These are phyloP conservation scores for Heterotis niloticus DNA, from an alignment of 2,113 vertebrate genomes.

Conservation along the genomic window DNA sequence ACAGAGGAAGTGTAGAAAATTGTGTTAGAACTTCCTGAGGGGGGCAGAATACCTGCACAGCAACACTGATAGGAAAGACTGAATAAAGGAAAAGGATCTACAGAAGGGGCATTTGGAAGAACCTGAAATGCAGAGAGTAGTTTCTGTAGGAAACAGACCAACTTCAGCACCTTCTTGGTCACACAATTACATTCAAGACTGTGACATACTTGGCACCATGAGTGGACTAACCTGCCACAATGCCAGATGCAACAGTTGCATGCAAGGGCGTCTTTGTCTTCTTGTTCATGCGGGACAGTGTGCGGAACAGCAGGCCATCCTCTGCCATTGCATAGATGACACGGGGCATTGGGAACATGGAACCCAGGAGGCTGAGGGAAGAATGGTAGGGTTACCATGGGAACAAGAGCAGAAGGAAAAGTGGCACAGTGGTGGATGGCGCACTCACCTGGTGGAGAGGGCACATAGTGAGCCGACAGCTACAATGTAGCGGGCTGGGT, in stretches of 20 bases:
- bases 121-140: too few relatives aligned
- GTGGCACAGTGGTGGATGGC: too few relatives aligned
- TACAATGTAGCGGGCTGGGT: slow-evolving; percentile 68
- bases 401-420: background rate
- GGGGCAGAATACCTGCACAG: background rate
- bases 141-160: background rate
- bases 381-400: background rate
- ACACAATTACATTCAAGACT: background rate
- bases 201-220: background rate
- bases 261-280: slow-evolving; percentile 77
- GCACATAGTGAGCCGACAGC: slow-evolving; percentile 78
- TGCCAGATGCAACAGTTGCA: slow-evolving; percentile 79
- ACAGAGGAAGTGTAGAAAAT: slow-evolving; percentile 29
- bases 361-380: slow-evolving; percentile 74
- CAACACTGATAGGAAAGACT: background rate
- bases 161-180: background rate
- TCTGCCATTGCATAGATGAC: slow-evolving; percentile 93
- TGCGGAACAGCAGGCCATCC: slow-evolving; percentile 86
- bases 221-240: slow-evolving; percentile 69
- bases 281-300: slow-evolving; percentile 70
- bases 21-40: background rate
- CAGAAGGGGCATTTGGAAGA: too few relatives aligned
- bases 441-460: slow-evolving; percentile 76
- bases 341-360: slow-evolving; percentile 94
- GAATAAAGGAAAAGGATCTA: too few relatives aligned